Evolutionary conservation across 2,888 invertebrate species (phyloP), one percentile per base, ranked within the genome.

Genomic region (Sthenelais limicola): DNA sequence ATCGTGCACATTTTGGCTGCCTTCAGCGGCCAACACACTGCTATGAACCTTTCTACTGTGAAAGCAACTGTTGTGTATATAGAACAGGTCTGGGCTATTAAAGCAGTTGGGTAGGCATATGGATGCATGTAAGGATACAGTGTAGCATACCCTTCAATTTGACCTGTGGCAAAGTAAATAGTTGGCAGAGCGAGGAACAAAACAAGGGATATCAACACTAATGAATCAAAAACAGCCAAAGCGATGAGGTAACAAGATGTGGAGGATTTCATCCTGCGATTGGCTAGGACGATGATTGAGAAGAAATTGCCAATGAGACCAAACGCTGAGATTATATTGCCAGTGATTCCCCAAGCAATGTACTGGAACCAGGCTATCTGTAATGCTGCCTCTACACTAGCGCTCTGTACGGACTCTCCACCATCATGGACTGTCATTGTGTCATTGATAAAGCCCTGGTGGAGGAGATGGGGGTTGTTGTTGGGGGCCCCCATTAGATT

Each of bases 191-290:
- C 82, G 72, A 87, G 79, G 76, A 83, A 84, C 32, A 86, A 72
- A 15, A 85, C 78, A 76, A 88, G 84, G 3, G 87, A 84, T 80
- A 95, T 90, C 82, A 97, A 94, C 80, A 98, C 91, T 78, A 94
- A 91, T 15, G 95, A 95, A 90, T 98, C 98, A 88, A 96, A 96
- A 81, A 95, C 91, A 30, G 98, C 97, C 81, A 98, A 91, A 4
- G 96, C 97, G 78, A 96, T 94, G 75, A 98, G 91, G 84, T 97
- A 91, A 88, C 96, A 95, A 89, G 97, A 97, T 85, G 97, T 95
- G 85, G 97, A 96, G 74, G 96, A 96, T 83, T 94, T 92, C 97
- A 98, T 97, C 88, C 96, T 96, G 71, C 96, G 91, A 73, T 83
- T 82, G 47, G 81, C 77, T 33, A 87, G 79, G 2, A 87, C 86